Evolutionary conservation across 2,113 vertebrate genomes (phyloP).

Genomic region (Laticauda laticaudata): DNA sequence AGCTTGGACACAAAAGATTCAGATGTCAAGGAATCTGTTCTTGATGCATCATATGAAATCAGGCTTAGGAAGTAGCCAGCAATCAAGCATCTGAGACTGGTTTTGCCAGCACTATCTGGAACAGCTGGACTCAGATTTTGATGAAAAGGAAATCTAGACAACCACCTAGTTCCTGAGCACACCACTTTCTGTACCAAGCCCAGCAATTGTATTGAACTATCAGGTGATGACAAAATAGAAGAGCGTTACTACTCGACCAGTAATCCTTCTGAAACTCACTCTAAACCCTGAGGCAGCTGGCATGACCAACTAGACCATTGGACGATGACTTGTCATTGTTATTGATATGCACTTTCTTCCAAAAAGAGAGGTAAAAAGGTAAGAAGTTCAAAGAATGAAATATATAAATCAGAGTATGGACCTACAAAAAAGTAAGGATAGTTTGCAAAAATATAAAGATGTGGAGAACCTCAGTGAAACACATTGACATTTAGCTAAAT

Average conservation of each 20-base stretch:
- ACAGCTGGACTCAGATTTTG: neutral
- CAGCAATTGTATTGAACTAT: neutral
- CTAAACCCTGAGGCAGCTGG: neutral
- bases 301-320: neutral
- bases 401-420: too few species aligned
- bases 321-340: neutral
- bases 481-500: too few species aligned
- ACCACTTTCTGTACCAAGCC: neutral
- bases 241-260: neutral
- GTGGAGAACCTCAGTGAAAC: too few species aligned
- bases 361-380: too few species aligned
- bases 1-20: neutral
- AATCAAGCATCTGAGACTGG: neutral
- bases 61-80: neutral
- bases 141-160: neutral
- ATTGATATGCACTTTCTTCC: too few species aligned
- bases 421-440: too few species aligned
- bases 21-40: neutral
- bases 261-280: neutral
- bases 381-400: too few species aligned
- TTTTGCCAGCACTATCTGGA: neutral
- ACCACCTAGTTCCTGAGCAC: too few species aligned
- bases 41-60: neutral
- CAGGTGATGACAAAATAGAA: neutral
- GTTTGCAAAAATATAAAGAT: too few species aligned